Evolutionary conservation across 2,888 invertebrate genomes (phyloP), one percentile per base, ranked within the genome.

Genomic region (Plagodis pulveraria): DNA sequence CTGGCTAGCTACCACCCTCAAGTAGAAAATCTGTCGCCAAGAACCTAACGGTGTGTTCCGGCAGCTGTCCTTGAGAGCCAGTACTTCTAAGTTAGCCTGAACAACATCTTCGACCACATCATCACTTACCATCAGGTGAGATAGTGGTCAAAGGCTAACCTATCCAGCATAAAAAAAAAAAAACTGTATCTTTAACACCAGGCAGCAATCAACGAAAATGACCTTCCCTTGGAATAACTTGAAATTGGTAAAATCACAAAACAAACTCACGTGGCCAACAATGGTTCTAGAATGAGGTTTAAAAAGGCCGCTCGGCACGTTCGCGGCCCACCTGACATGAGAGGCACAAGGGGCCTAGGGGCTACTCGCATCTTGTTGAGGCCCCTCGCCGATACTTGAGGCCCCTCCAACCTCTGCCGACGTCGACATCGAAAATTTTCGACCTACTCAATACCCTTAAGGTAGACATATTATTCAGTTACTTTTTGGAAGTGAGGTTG

Each of bases 291-390:
- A 78, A 73, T 73, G 76, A 67, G 73, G 69, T 73, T 66, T 78
- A 79, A 81, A 84, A 83, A 75, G 73, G 66, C 74, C 62, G 70
- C 71, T 65, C 75, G 78, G 81, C 80, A 82, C 78, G 80, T 79
- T 80, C 85, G 84, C 81, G 83, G 49, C 59, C 69, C 60, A 67
- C 67, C 69, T 83, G 78, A 80, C 72, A 67, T 60, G 62, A 71
- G 62, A 58, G 70, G 72, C 67, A 66, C 65, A 70, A 74, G 69
- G 65, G 74, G 58, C 67, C 73, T 71, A 9, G 68, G 69, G 70
- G 71, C 73, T 72, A 75, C 76, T 65, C 64, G 54, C 74, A 69
- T 67, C 56, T 69, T 69, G 48, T 83, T 65, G 62, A 87, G 76
- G 60, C 70, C 80, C 56, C 83, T 86, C 51, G 10, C 45, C 38